Evolutionary conservation across 1,140 invertebrate species (phyloP), one percentile per base, ranked within the genome.

Genomic region (Laodelphax striatellus): DNA sequence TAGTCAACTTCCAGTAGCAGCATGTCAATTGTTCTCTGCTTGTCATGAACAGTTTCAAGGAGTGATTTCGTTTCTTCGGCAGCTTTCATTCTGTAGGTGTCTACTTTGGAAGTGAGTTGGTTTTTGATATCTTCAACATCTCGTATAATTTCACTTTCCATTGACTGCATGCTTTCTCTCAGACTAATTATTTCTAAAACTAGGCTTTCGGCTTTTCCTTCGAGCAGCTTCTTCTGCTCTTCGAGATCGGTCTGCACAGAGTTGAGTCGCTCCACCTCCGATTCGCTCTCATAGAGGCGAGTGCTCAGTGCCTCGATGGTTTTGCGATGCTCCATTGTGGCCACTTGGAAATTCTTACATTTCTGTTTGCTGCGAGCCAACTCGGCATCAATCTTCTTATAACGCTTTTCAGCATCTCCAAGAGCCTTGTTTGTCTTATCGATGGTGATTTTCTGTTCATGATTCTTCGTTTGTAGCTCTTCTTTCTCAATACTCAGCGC

Each of bases 41-140:
- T 62, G 31, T 59, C 63, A 38, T 59, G 53, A 41, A 62, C 14
- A 42, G 28, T 41, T 6, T 19, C 11, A 57, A 52, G 58, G 8
- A 55, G 53, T 22, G 61, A 58, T 13, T 60, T 31, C 2, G 60
- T 52, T 57, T 64, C 60, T 38, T 62, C 53, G 11, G 50, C 44
- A n/a, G 60, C 60, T 42, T 52, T 43, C 28, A 46, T 38, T 41
- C 46, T 50, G 31, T 64, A 64, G 13, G 17, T 43, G 19, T 64
- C 63, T 28, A 64, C 57, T 57, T 62, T 62, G 10, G 16, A 44
- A 5, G 61, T 21, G 41, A 64, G 54, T 31, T 55, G 14, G 16
- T 28, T 60, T 50, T 62, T 44, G 6, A 64, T 46, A 21, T 60
- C 57, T 21, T 59, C 56, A 5, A 62, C 60, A 17, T 64, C 60